These are phyloP conservation scores for Ylistrum balloti DNA, from an alignment of 1,140 invertebrate species.

Conservation along the genomic window DNA sequence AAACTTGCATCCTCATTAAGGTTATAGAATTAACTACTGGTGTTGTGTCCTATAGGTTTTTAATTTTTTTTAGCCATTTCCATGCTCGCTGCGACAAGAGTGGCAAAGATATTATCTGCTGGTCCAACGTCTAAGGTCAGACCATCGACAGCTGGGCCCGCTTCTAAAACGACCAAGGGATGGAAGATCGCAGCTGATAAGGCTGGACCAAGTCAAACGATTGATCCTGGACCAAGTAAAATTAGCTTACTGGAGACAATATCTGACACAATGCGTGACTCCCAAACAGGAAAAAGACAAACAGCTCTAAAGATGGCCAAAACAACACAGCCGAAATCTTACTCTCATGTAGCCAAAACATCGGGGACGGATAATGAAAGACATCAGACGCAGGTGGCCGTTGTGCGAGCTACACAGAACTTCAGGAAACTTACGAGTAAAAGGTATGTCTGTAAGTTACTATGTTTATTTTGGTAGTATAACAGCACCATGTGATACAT, in stretches of 20 bases:
- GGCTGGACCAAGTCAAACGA: neutral
- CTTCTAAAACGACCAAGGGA: neutral
- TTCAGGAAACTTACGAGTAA: neutral
- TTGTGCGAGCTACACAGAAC: neutral
- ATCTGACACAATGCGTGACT: neutral
- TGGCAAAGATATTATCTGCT: neutral
- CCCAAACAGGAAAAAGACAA: neutral
- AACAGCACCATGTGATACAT: no score
- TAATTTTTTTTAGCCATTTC: neutral
- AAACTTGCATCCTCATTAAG: neutral
- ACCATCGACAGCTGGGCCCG: neutral
- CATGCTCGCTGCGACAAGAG: neutral
- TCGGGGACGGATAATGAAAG: neutral
- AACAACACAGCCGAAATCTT: neutral
- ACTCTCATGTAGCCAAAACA: neutral
- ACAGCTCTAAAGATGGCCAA: neutral
- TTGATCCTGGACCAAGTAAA: neutral
- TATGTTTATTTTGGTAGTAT: neutral
- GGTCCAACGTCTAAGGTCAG: neutral
- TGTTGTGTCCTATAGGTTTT: neutral
- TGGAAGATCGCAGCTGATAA: neutral
- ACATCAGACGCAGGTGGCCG: neutral
- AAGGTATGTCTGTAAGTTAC: neutral
- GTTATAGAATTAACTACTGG: neutral
- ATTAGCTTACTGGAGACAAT: neutral